A percentile compares a stretch with the other conserved stretches of the same genome.
phyloP scores from a whole-genome alignment of 2,888 invertebrate species.

The Deilephila porcellus region DNA sequence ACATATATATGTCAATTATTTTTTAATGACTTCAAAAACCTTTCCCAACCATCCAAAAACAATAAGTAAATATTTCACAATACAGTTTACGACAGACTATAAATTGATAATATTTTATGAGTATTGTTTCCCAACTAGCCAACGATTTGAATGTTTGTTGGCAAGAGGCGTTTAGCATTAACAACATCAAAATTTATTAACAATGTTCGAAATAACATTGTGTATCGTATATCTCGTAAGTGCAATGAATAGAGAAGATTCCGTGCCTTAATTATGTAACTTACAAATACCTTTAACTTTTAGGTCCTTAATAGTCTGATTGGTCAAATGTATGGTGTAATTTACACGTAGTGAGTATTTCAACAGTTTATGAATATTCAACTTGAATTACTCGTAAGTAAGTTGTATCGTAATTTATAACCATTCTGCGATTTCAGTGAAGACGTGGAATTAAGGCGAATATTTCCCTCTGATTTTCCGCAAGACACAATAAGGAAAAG shows the following conservation, averaged over 20 bases:
- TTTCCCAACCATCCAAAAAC: too few species aligned
- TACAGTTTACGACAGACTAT: constrained; percentile 23
- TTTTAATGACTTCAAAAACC: too few species aligned
- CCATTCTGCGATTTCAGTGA: constrained; percentile 60
- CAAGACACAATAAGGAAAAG: constrained; percentile 71
- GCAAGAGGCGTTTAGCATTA: background rate
- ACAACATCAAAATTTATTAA: background rate
- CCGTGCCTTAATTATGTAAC: background rate
- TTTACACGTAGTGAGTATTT: constrained; percentile 75
- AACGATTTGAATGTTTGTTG: constrained; percentile 24
- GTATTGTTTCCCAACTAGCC: constrained; percentile 36
- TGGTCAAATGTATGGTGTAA: constrained; percentile 49
- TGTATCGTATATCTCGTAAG: constrained; percentile 15
- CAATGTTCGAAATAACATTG: background rate
- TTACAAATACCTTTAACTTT: constrained; percentile 25
- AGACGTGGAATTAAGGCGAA: constrained; percentile 73
- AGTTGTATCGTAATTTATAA: background rate
- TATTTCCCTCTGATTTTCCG: constrained; percentile 76
- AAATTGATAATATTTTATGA: constrained; percentile 36
- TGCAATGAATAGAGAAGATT: background rate
- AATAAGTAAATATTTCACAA: background rate
- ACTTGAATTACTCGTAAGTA: background rate
- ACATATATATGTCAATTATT: too few species aligned
- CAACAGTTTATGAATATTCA: constrained; percentile 28
- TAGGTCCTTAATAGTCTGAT: constrained; percentile 26